These are phyloP conservation scores for Tenodera sinensis DNA, from an alignment of 2,888 invertebrate genomes.

Conservation along the genomic window DNA sequence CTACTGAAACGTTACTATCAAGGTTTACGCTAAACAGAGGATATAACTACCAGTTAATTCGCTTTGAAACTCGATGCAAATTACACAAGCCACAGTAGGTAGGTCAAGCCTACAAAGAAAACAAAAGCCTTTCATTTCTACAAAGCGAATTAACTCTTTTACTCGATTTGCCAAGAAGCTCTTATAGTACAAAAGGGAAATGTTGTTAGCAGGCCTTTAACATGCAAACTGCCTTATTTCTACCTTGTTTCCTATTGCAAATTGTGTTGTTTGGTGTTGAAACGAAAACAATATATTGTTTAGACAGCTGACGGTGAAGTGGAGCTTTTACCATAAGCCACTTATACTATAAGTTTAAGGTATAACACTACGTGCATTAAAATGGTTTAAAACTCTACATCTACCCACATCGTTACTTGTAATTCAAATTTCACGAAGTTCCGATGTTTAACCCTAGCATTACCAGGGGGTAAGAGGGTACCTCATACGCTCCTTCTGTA, in stretches of 20 bases:
- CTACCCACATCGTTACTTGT: no score
- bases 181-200: background rate
- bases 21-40: background rate
- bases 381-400: no score
- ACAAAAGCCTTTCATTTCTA: background rate
- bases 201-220: background rate
- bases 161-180: background rate
- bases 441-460: no score
- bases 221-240: background rate
- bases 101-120: background rate
- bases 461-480: no score
- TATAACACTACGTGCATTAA: no score
- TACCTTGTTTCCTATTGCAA: background rate
- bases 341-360: no score
- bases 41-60: background rate
- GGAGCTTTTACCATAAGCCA: no score
- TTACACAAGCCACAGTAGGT: background rate
- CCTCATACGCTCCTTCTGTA: no score
- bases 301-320: no score
- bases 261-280: background rate
- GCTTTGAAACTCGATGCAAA: background rate
- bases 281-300: no score
- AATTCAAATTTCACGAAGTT: no score
- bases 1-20: background rate
- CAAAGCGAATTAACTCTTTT: background rate